phyloP scores from a whole-genome alignment of 2,113 vertebrate genomes.

The Coptodon bakossiorum region DNA sequence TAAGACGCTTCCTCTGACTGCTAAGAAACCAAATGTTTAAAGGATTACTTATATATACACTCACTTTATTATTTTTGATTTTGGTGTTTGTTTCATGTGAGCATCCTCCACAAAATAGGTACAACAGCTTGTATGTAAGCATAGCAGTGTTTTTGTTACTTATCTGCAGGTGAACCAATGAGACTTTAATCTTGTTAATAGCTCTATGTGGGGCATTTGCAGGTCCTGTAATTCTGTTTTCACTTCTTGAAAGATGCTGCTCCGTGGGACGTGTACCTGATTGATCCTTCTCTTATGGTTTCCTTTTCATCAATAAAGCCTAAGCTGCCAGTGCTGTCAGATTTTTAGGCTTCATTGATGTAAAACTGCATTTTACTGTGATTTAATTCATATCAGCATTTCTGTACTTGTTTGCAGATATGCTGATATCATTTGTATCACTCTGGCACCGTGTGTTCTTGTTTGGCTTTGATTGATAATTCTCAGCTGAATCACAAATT shows the following conservation, averaged over 20 bases:
- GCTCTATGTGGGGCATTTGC: not conserved
- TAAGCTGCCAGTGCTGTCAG: not conserved
- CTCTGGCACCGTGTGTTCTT: not conserved
- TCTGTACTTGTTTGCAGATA: not conserved
- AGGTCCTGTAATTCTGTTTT: not conserved
- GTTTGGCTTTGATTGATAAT: not conserved
- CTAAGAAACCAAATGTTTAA: not conserved
- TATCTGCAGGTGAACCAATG: not conserved
- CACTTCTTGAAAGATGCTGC: not conserved
- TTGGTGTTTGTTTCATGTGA: not conserved
- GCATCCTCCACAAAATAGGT: not conserved
- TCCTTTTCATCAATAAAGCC: not conserved
- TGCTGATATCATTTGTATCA: not conserved
- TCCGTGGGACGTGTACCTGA: not conserved
- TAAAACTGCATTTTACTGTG: not conserved
- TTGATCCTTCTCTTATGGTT: not conserved
- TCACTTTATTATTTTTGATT: not conserved
- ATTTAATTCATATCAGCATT: not conserved
- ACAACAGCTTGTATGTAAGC: not conserved
- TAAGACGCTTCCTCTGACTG: not conserved
- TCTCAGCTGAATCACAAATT: not conserved
- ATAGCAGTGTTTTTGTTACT: not conserved
- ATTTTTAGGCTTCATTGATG: not conserved
- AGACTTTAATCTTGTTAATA: not conserved
- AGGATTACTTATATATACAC: not conserved